A percentile compares a stretch with the other conserved stretches of the same genome.
Conservation (phyloP, 2,113 vertebrate genomes). For the Tiliqua scincoides region DNA sequence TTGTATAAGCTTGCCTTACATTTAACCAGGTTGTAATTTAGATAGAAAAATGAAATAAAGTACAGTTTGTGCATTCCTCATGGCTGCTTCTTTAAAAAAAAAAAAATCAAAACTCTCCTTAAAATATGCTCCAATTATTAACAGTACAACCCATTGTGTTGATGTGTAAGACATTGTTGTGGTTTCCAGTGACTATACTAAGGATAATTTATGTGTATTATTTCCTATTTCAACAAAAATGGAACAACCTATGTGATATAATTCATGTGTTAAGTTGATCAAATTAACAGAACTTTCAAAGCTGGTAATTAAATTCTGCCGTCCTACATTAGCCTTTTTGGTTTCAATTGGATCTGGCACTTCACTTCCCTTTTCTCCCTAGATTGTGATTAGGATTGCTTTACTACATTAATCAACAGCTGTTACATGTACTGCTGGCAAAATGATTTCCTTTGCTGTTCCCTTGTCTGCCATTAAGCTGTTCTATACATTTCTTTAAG, state of each 20-base stretch:
- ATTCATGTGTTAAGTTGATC: constrained; percentile 15
- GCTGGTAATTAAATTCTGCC: constrained; percentile 23
- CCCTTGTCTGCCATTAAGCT: background rate
- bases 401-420: constrained; percentile 3
- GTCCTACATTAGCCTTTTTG: constrained; percentile 25
- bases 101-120: constrained; percentile 38
- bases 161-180: background rate
- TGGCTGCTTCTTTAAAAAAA: constrained; percentile 4
- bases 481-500: constrained; percentile 3
- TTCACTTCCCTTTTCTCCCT: background rate
- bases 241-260: background rate
- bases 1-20: background rate
- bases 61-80: constrained; percentile 21
- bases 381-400: background rate
- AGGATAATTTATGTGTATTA: constrained; percentile 37
- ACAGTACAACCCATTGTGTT: constrained; percentile 1
- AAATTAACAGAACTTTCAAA: constrained; percentile 37
- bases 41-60: background rate
- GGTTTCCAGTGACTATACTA: constrained; percentile 28
- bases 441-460: background rate
- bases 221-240: constrained; percentile 34
- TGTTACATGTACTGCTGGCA: background rate
- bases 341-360: background rate
- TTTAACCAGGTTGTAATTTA: background rate
- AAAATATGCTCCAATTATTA: constrained; percentile 31